Percentiles rank a stretch among this genome's conserved stretches.
These are phyloP conservation scores for Phthorimaea operculella DNA, from an alignment of 1,140 invertebrate genomes.

Conservation along the genomic window DNA sequence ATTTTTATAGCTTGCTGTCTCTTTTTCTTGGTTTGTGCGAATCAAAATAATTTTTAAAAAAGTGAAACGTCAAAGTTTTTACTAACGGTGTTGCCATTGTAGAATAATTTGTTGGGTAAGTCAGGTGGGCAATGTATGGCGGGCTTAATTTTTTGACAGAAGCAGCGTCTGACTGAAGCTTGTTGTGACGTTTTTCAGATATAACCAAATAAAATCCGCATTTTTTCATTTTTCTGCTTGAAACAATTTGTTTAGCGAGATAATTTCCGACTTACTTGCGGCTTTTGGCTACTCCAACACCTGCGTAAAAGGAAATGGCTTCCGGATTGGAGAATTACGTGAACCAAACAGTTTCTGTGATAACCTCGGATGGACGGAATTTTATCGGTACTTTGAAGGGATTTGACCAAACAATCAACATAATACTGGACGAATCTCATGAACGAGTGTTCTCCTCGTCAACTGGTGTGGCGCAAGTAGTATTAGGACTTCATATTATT, in stretches of 20 bases:
- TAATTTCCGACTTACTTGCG: not conserved
- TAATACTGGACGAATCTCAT: conserved; percentile 97
- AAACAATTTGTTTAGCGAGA: not conserved
- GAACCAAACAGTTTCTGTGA: conserved; percentile 93
- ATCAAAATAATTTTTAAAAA: too few relatives aligned
- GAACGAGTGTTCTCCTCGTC: conserved; percentile 95
- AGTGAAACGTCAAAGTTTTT: too few relatives aligned
- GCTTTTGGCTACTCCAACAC: conserved; percentile 4
- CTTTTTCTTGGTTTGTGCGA: too few relatives aligned
- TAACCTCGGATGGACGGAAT: conserved; percentile 94
- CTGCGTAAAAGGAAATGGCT: conserved; percentile 71
- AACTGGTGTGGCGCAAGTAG: conserved; percentile 95
- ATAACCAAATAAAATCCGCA: not conserved
- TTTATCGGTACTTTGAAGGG: conserved; percentile 86
- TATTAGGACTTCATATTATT: conserved; percentile 96
- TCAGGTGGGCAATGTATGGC: too few relatives aligned
- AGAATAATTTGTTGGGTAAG: too few relatives aligned
- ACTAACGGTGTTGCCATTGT: too few relatives aligned
- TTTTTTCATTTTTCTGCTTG: not conserved
- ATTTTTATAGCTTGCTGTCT: too few relatives aligned
- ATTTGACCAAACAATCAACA: conserved; percentile 98
- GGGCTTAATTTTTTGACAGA: too few relatives aligned
- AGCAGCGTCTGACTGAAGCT: not conserved
- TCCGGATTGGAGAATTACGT: conserved; percentile 87
- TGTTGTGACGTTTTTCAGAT: not conserved